Evolutionary conservation across 2,888 invertebrate genomes (phyloP).

Genomic region (Tetranychus piercei): DNA sequence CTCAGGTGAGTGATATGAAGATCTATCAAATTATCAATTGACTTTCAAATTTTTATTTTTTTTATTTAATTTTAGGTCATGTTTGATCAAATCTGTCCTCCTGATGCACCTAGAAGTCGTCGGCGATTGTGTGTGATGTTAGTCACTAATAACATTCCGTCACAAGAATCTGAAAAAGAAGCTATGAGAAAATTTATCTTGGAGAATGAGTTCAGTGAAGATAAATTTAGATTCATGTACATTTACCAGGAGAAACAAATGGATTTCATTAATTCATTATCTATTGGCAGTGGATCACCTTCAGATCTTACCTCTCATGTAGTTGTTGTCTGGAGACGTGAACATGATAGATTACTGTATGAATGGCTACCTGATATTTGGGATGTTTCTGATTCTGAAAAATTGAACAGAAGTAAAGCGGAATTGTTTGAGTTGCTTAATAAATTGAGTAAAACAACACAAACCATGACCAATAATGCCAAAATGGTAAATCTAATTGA

Average conservation of each 20-base stretch:
- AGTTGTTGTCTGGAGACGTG: conserved; percentile 74
- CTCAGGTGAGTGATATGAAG: conserved; percentile 45
- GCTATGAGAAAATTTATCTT: conserved; percentile 52
- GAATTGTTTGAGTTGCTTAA: conserved; percentile 53
- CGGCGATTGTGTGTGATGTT: conserved; percentile 59
- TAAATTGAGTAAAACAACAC: conserved; percentile 49
- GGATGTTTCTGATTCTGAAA: conserved; percentile 33
- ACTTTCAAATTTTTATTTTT: neutral
- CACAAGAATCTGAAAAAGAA: conserved; percentile 45
- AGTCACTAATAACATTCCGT: conserved; percentile 41
- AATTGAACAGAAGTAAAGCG: conserved; percentile 31
- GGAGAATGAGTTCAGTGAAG: conserved; percentile 35
- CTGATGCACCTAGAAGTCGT: conserved; percentile 58
- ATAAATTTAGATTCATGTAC: conserved; percentile 48
- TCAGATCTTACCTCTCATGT: conserved; percentile 51
- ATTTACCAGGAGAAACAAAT: conserved; percentile 61
- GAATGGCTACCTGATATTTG: conserved; percentile 62
- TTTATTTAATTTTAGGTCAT: conserved; percentile 38
- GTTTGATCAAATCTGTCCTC: conserved; percentile 68
- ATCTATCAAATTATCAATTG: neutral
- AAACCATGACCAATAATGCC: conserved; percentile 56
- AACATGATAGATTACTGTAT: conserved; percentile 65
- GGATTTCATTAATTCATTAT: conserved; percentile 55
- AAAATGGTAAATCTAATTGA: conserved; percentile 49
- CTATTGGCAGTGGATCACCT: conserved; percentile 32